Percentiles rank a stretch among this genome's conserved stretches.
phyloP scores from a whole-genome alignment of 2,113 vertebrate species.

The Megalops atlanticus region DNA sequence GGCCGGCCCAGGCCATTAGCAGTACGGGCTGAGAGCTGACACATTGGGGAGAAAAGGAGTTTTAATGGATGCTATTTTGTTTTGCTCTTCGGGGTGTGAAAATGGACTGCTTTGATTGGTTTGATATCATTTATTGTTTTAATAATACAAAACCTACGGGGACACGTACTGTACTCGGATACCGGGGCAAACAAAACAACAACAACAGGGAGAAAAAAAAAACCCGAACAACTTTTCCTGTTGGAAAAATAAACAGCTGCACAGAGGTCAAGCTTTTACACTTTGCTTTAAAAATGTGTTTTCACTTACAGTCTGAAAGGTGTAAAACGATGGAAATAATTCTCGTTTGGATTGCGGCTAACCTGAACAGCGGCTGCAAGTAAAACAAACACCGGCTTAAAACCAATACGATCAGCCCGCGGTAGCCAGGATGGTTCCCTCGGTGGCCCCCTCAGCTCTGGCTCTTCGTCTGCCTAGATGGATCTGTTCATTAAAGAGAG shows the following conservation, averaged over 20 bases:
- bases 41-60: neutral
- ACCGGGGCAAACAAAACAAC: too few relatives aligned
- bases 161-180: constrained; percentile 20
- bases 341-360: neutral
- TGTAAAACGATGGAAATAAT: constrained; percentile 34
- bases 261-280: constrained; percentile 22
- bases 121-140: constrained; percentile 46
- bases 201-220: constrained; percentile 2
- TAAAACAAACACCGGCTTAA: neutral
- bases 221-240: constrained; percentile 15
- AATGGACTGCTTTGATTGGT: constrained; percentile 31
- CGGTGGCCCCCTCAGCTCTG: constrained; percentile 12
- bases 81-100: constrained; percentile 33
- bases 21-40: constrained; percentile 17
- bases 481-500: constrained; percentile 14
- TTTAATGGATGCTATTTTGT: constrained; percentile 28
- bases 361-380: constrained; percentile 6
- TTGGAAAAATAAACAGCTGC: constrained; percentile 38
- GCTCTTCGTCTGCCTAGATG: constrained; percentile 6
- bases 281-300: constrained; percentile 20
- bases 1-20: constrained; percentile 26
- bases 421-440: neutral
- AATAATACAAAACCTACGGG: constrained; percentile 45
- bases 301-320: constrained; percentile 33
- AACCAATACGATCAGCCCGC: neutral